Evolutionary conservation across 2,888 invertebrate species (phyloP).

Genomic region (Uloborus plumipes): DNA sequence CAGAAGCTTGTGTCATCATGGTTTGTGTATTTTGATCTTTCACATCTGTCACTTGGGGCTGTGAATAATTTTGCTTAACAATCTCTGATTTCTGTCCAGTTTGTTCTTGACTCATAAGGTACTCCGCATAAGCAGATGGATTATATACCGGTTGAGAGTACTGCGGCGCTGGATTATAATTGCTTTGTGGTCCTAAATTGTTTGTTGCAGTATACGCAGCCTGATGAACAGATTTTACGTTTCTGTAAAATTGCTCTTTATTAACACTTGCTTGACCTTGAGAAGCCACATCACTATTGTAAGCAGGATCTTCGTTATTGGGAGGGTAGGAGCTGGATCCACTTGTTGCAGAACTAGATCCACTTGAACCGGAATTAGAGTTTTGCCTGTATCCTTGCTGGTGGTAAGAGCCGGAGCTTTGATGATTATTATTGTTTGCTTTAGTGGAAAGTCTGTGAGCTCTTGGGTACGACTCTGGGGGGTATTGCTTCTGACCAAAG

Average conservation of each 20-base stretch:
- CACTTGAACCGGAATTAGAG: not conserved
- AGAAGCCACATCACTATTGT: not conserved
- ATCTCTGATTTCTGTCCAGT: not conserved
- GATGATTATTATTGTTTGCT: not conserved
- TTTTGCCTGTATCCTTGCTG: not conserved
- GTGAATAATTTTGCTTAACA: slow-evolving; percentile 9
- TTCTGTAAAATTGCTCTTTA: slow-evolving; percentile 27
- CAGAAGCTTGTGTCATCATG: slow-evolving; percentile 41
- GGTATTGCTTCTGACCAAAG: slow-evolving; percentile 13
- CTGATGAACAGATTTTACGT: not conserved
- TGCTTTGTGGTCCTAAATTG: not conserved
- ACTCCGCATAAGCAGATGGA: slow-evolving; percentile 39
- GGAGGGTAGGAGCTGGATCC: not conserved
- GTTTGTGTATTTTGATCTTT: not conserved
- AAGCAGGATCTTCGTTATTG: not conserved
- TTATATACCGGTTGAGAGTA: slow-evolving; percentile 44
- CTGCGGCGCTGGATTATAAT: not conserved
- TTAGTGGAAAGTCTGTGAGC: slow-evolving; percentile 31
- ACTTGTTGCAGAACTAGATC: not conserved
- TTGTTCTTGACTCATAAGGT: slow-evolving; percentile 30
- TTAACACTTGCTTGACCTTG: not conserved
- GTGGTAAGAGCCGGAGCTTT: not conserved
- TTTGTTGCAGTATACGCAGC: no score
- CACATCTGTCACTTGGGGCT: not conserved
- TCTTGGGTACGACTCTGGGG: slow-evolving; percentile 31